Percentiles rank a stretch among this genome's conserved stretches.
phyloP scores from a whole-genome alignment of 2,797 vertebrate species.

The Gambelia wislizenii region DNA sequence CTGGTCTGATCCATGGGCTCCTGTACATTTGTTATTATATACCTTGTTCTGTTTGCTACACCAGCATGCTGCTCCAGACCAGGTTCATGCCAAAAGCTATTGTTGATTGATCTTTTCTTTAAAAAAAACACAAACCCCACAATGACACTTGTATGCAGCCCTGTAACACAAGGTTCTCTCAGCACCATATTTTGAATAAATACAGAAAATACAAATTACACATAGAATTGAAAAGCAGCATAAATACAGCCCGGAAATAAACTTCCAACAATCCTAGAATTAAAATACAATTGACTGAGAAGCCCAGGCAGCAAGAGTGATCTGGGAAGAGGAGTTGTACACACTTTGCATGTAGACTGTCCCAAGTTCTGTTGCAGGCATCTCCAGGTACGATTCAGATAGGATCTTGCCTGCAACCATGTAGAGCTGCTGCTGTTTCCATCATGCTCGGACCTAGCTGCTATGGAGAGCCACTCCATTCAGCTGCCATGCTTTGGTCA shows the following conservation, averaged over 20 bases:
- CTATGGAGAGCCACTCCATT: too few species aligned
- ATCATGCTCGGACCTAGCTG: too few species aligned
- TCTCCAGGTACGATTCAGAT: too few species aligned
- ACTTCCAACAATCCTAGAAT: not conserved
- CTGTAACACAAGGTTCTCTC: not conserved
- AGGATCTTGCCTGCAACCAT: too few species aligned
- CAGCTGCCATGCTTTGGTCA: too few species aligned
- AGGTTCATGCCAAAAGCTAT: not conserved
- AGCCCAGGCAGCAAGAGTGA: too few species aligned
- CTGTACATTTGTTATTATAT: not conserved
- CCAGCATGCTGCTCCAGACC: conserved; percentile 34
- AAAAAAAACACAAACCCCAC: too few species aligned
- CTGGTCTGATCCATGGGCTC: too few species aligned
- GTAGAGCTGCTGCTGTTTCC: too few species aligned
- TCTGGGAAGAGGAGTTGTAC: too few species aligned
- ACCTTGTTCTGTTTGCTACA: conserved; percentile 24
- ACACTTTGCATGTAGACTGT: too few species aligned
- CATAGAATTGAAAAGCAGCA: not conserved
- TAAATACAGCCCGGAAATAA: not conserved
- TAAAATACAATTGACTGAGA: not conserved
- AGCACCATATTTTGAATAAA: not conserved
- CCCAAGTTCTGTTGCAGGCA: too few species aligned
- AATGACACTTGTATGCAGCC: not conserved
- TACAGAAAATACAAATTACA: not conserved
- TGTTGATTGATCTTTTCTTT: not conserved